Evolutionary conservation across 2,113 vertebrate genomes (phyloP), one percentile per base, ranked within the genome.

Genomic region (Myodes glareolus): DNA sequence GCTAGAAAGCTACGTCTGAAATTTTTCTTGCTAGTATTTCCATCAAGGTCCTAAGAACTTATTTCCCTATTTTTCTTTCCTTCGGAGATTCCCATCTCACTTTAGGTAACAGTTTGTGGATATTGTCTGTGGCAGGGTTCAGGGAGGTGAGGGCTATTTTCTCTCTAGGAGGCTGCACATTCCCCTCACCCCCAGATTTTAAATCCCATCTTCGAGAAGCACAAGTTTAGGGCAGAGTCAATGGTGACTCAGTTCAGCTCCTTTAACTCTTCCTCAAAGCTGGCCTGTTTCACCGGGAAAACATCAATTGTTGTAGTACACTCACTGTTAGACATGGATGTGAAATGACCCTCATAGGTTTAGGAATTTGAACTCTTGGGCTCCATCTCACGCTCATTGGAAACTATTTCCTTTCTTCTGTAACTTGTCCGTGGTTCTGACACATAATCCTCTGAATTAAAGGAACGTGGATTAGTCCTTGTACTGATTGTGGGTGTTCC

Each of bases 1-100:
- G 94, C 90, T 95, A 90, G 95, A 95, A 97, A 88, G 89, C 82
- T 23, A 65, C 87, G 23, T 86, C 70, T 55, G 87, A 96, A 82
- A 23, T 47, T 88, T 88, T 47, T 61, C 21, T 76, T 87, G 16
- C 72, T 72, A 23, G 19, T 72, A 65, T 87, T 94, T 75, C 78
- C 25, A 90, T 39, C 25, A 84, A 55, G 14, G 50, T n/a, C 63
- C 58, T 86, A 25, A 89, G 90, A 91, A 80, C 12, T 68, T 77
- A 63, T 9, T 10, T 88, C 33, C 95, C 58, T 11, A 12, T 55
- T 70, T 94, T 85, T 88, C 47, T 91, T 78, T 80, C 19, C 67
- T 63, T 77, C 10, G 13, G 77, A 92, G 75, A 58, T 67, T 87
- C 39, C 25, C 29, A 33, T 88, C 75, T 93, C 11, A 33, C 12